Evolutionary conservation across 2,888 invertebrate genomes (phyloP).

Genomic region (Pseudeuparius sepicola): DNA sequence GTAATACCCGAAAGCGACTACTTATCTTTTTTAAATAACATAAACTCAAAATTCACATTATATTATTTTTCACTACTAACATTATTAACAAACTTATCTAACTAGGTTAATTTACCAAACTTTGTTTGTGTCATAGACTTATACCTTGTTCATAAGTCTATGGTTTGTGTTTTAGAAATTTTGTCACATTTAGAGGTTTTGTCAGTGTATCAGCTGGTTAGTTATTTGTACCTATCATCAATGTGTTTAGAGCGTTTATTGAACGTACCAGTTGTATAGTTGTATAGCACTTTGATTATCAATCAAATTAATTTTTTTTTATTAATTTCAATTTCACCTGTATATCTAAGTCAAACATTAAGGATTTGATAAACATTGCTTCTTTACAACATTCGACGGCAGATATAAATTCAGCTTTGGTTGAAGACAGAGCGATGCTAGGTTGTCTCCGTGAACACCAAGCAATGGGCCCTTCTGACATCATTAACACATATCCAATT

Average conservation of each 20-base stretch:
- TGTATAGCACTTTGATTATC: slow-evolving; percentile 1
- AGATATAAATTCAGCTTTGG: slow-evolving; percentile 1
- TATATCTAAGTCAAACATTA: too few relatives aligned
- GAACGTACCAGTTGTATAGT: background rate
- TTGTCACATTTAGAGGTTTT: background rate
- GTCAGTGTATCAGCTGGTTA: background rate
- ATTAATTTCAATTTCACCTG: too few relatives aligned
- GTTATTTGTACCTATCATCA: background rate
- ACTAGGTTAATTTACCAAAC: too few relatives aligned
- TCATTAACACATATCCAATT: background rate
- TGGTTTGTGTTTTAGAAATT: background rate
- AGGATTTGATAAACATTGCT: background rate
- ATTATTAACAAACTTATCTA: too few relatives aligned
- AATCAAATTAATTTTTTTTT: too few relatives aligned
- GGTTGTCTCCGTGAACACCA: slow-evolving; percentile 2
- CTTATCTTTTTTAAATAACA: too few relatives aligned
- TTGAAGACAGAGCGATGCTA: background rate
- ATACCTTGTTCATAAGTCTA: too few relatives aligned
- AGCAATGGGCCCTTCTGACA: background rate
- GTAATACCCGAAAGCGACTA: too few relatives aligned
- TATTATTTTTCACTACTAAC: too few relatives aligned
- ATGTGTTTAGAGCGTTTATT: background rate
- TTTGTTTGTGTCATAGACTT: too few relatives aligned
- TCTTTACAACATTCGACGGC: background rate
- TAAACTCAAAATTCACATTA: too few relatives aligned